These are phyloP conservation scores for Parelbella ahira DNA, from an alignment of 2,888 invertebrate species.

Conservation along the genomic window DNA sequence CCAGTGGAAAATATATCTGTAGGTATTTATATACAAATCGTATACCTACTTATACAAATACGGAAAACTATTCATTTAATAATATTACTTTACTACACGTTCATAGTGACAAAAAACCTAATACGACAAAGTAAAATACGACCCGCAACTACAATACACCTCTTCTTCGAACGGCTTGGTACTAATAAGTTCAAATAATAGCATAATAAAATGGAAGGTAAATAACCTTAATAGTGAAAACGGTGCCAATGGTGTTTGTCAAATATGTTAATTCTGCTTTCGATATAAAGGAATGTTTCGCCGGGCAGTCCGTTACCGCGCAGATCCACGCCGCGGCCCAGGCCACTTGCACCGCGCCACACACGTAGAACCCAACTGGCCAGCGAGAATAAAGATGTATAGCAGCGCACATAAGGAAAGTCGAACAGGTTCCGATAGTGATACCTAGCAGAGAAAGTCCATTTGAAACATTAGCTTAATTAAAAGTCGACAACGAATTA, in stretches of 20 bases:
- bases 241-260: slow-evolving; percentile 73
- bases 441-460: slow-evolving; percentile 44
- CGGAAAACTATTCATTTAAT: too few species aligned
- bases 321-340: slow-evolving; percentile 80
- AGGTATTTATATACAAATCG: too few species aligned
- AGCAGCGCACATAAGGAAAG: slow-evolving; percentile 83
- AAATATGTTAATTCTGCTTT: slow-evolving; percentile 82
- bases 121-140: too few species aligned
- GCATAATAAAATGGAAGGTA: slow-evolving; percentile 9
- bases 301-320: slow-evolving; percentile 82
- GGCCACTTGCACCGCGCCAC: slow-evolving; percentile 73
- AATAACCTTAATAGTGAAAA: slow-evolving; percentile 60
- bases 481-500: slow-evolving; percentile 4
- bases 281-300: slow-evolving; percentile 80
- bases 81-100: too few species aligned
- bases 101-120: too few species aligned
- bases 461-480: slow-evolving; percentile 10
- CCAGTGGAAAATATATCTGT: too few species aligned
- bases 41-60: too few species aligned
- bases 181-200: too few species aligned
- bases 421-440: slow-evolving; percentile 82
- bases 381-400: slow-evolving; percentile 82
- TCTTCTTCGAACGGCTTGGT: too few species aligned
- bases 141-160: too few species aligned
- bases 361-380: slow-evolving; percentile 84